Conservation (phyloP, 2,888 invertebrate species). For the Calameuta idolon region DNA sequence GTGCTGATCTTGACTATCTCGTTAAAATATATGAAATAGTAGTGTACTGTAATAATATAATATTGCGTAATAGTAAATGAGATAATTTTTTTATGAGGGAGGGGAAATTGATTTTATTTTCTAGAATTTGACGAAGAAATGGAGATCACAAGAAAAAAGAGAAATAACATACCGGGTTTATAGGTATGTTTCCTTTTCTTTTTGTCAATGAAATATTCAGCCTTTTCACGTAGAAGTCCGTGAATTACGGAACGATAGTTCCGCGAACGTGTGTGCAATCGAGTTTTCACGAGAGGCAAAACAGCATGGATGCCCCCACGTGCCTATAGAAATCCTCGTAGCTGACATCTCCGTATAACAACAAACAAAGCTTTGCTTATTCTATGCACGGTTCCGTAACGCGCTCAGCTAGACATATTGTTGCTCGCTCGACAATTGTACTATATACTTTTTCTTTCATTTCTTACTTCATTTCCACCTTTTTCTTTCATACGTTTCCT, state of each 20-base stretch:
- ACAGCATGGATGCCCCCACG: not conserved
- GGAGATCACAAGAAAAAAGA: not conserved
- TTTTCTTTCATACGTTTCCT: constrained; percentile 4
- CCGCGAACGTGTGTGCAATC: not conserved
- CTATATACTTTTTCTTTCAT: constrained; percentile 3
- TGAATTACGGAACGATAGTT: not conserved
- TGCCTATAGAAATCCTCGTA: constrained; percentile 10
- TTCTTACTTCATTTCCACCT: constrained; percentile 7
- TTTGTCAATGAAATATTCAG: not conserved
- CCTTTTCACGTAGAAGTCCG: not conserved
- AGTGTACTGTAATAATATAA: not conserved
- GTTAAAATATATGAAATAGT: not conserved
- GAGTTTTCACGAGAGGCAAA: not conserved
- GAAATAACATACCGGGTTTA: not conserved
- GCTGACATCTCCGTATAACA: constrained; percentile 10
- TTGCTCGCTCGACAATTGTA: constrained; percentile 5
- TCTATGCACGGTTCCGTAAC: constrained; percentile 9
- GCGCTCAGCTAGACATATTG: constrained; percentile 13
- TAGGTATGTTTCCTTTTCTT: not conserved
- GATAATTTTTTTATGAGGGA: not conserved
- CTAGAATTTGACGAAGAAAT: not conserved
- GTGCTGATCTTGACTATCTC: not conserved
- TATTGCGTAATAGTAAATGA: too few species aligned
- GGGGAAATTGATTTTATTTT: not conserved
- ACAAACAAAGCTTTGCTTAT: constrained; percentile 16